Base-by-base conservation (phyloP, 2,888 invertebrate genomes). In the Chirona hameri region DNA sequence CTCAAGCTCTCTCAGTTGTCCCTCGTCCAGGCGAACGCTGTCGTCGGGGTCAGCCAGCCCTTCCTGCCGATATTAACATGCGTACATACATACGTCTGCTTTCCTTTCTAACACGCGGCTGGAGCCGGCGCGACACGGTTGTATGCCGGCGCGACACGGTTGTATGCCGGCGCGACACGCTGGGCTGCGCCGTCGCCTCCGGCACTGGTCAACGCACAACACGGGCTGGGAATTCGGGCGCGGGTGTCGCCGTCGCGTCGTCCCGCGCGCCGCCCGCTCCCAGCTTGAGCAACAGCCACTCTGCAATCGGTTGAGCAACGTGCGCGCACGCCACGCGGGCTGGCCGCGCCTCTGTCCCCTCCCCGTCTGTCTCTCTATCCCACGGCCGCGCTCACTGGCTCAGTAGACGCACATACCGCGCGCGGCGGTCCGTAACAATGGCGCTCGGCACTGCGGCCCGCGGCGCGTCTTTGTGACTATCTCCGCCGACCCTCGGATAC, bases 221-320 rank as follows among this genome's bases (percentile, higher is more conserved):
- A 31, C 72, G 15, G 72, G 72, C 72, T 31, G 72, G 31, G 72
- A 72, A 31, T 15, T 14, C 72, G 72, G 31, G 31, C 72, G 31
- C 27, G 9, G 10, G n/a, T 10, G 65, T 12, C n/a, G 65, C n/a
- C 65, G 7, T 9, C 18, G 31, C 29, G 72, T 3, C 72, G 29
- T 27, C 18, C 18, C 72, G 39, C 72, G 72, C 31, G 15, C 72
- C 18, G 72, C 72, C 72, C 27, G 72, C 31, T 72, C 72, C 72
- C 72, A 72, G 72, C 72, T 72, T 72, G 72, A 72, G 72, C 72
- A 72, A 72, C 72, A 72, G 14, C 72, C 72, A 72, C 72, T 72
- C 72, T 72, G 72, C 72, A 72, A 72, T 31, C 72, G 15, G 72
- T 72, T 29, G 31, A 18, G 72, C 72, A 72, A 65, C 65, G 65